phyloP scores from a whole-genome alignment of 1,140 invertebrate genomes.

The Drosophila sp. region DNA sequence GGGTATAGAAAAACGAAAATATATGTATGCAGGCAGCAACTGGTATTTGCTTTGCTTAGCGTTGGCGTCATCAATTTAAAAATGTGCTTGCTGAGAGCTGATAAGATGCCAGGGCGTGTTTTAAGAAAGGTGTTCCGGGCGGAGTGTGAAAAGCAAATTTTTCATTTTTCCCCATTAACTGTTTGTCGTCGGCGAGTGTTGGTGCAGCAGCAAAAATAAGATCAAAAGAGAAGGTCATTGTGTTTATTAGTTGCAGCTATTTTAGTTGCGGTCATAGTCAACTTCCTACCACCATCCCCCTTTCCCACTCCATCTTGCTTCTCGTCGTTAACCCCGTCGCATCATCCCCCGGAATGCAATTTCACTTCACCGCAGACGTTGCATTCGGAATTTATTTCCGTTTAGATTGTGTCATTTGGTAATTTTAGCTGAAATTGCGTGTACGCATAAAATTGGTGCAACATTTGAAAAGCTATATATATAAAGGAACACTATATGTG shows the following conservation, averaged over 20 bases:
- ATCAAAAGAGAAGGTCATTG: constrained; percentile 74
- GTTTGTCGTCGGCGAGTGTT: constrained; percentile 20
- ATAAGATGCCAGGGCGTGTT: constrained; percentile 47
- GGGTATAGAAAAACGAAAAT: not conserved
- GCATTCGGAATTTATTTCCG: constrained; percentile 72
- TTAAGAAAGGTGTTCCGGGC: constrained; percentile 12
- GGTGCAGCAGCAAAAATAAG: not conserved
- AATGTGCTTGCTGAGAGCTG: constrained; percentile 49
- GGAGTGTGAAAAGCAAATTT: constrained; percentile 29
- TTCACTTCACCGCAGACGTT: constrained; percentile 54
- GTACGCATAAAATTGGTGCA: constrained; percentile 56
- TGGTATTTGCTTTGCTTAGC: constrained; percentile 24
- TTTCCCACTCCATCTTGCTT: not conserved
- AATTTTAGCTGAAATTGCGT: constrained; percentile 71
- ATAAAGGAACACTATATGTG: constrained; percentile 8
- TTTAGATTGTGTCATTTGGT: constrained; percentile 78
- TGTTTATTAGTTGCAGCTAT: constrained; percentile 66
- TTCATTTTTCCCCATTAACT: constrained; percentile 37
- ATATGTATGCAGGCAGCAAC: constrained; percentile 39
- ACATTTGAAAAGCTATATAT: not conserved
- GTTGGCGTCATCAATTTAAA: constrained; percentile 75
- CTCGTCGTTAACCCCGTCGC: not conserved
- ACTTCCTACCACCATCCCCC: not conserved
- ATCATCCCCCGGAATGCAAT: constrained; percentile 27
- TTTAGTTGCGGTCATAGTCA: constrained; percentile 35